Evolutionary conservation across 2,113 vertebrate genomes (phyloP).

Genomic region (Oncorhynchus gorbuscha): DNA sequence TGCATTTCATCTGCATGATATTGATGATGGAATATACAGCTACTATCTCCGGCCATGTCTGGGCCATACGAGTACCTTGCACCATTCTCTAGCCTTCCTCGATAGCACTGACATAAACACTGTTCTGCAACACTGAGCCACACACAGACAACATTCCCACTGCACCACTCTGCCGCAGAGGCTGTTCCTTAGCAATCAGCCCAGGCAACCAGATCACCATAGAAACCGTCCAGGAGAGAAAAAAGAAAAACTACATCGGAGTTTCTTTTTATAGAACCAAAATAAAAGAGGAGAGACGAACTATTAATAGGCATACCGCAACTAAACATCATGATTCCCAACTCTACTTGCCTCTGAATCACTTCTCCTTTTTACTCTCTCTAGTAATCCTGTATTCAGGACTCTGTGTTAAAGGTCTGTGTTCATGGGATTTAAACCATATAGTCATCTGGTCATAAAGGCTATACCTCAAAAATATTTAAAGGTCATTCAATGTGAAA

Average conservation of each 20-base stretch:
- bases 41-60: too few relatives aligned
- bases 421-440: too few relatives aligned
- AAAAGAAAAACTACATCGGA: conserved; percentile 6
- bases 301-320: neutral
- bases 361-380: too few relatives aligned
- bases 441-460: too few relatives aligned
- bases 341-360: too few relatives aligned
- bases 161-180: conserved; percentile 77
- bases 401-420: too few relatives aligned
- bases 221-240: conserved; percentile 71
- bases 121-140: conserved; percentile 42
- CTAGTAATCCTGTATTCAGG: too few relatives aligned
- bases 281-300: conserved; percentile 4
- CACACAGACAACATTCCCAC: conserved; percentile 72
- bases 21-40: conserved; percentile 14
- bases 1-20: too few relatives aligned
- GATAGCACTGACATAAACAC: conserved; percentile 53
- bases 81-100: too few relatives aligned
- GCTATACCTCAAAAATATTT: too few relatives aligned
- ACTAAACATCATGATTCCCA: too few relatives aligned
- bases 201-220: conserved; percentile 72
- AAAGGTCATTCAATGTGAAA: neutral
- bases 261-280: conserved; percentile 70
- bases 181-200: conserved; percentile 87
- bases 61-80: conserved; percentile 14